Conservation (phyloP, 2,113 vertebrate species). For the Gallinago undulata region DNA sequence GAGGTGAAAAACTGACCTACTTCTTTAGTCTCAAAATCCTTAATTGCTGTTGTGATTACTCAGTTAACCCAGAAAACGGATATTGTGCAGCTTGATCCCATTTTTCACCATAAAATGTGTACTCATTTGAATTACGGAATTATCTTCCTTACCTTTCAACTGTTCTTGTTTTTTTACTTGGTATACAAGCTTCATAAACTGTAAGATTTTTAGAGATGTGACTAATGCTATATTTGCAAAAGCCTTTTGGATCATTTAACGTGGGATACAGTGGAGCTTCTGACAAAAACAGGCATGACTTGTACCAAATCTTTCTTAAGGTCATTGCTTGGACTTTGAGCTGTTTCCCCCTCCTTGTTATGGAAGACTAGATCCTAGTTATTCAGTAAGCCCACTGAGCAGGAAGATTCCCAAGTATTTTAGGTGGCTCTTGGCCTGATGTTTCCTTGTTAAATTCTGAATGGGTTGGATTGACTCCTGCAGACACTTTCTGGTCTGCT, state of each 20-base stretch:
- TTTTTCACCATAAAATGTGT: not conserved
- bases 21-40: not conserved
- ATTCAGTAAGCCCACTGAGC: not conserved
- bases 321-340: not conserved
- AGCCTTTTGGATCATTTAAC: not conserved
- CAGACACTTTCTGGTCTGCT: not conserved
- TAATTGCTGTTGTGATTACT: not conserved
- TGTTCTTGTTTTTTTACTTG: not conserved
- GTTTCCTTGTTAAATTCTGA: not conserved
- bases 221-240: not conserved
- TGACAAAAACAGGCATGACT: not conserved
- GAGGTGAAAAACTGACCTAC: not conserved
- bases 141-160: not conserved
- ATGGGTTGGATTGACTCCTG: not conserved
- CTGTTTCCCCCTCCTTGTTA: not conserved
- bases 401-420: not conserved
- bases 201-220: not conserved
- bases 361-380: not conserved
- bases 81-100: not conserved
- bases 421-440: not conserved
- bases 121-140: not conserved
- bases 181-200: not conserved
- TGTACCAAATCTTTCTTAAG: not conserved
- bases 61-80: not conserved
- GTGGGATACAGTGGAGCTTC: not conserved